Percentiles rank a stretch among this genome's conserved stretches.
phyloP scores from a whole-genome alignment of 2,113 vertebrate species.

The Craseonycteris thonglongyai region DNA sequence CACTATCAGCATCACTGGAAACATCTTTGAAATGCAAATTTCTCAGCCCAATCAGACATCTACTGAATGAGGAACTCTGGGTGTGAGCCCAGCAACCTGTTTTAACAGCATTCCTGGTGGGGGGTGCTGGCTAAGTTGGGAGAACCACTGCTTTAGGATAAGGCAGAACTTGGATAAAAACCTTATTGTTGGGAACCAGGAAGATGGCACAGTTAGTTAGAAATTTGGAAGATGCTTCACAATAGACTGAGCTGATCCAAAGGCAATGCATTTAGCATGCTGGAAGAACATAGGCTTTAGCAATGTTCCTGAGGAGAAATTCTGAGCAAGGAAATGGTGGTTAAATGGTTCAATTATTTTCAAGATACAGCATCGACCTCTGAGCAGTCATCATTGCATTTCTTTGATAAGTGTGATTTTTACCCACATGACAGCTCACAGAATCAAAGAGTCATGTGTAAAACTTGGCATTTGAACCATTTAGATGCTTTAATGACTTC shows the following conservation, averaged over 20 bases:
- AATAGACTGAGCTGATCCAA: not conserved
- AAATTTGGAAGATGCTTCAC: not conserved
- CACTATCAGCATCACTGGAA: not conserved
- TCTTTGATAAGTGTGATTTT: slow-evolving; percentile 61
- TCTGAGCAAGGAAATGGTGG: slow-evolving; percentile 56
- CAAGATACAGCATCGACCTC: slow-evolving; percentile 23
- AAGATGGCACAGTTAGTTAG: not conserved
- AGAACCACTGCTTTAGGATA: not conserved
- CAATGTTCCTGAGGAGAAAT: slow-evolving; percentile 44
- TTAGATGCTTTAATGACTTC: slow-evolving; percentile 49
- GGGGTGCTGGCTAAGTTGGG: not conserved
- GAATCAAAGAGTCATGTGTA: slow-evolving; percentile 40
- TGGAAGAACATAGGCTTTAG: slow-evolving; percentile 36
- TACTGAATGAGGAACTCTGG: not conserved
- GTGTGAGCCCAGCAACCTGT: not conserved
- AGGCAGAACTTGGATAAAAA: not conserved
- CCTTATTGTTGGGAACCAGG: not conserved
- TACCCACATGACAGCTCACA: slow-evolving; percentile 36
- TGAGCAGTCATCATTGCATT: slow-evolving; percentile 65
- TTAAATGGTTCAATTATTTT: slow-evolving; percentile 69
- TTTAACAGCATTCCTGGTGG: not conserved
- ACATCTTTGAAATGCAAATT: not conserved
- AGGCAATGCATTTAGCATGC: not conserved
- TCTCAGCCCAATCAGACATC: not conserved
- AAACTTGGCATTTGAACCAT: slow-evolving; percentile 46